Conservation (phyloP, 1,140 invertebrate species). For the Caligus rogercresseyi region DNA sequence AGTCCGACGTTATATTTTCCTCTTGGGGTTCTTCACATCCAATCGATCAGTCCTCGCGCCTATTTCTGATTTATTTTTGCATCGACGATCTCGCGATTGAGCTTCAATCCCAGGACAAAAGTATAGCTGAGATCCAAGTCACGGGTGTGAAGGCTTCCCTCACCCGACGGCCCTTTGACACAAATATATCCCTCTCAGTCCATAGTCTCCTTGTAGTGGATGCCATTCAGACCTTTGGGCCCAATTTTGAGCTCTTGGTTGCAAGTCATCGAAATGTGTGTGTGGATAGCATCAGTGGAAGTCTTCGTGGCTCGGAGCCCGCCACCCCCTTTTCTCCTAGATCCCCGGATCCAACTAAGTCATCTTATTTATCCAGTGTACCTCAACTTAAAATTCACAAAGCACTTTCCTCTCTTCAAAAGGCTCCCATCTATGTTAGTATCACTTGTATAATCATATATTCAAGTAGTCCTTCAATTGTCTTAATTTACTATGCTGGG, state of each 20-base stretch:
- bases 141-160: conserved; percentile 60
- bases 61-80: conserved; percentile 65
- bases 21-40: not conserved
- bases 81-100: conserved; percentile 73
- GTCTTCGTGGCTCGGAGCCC: conserved; percentile 70
- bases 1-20: not conserved
- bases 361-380: conserved; percentile 26
- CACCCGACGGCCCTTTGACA: conserved; percentile 48
- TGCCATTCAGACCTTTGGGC: conserved; percentile 79
- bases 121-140: conserved; percentile 58
- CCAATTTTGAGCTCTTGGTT: conserved; percentile 79
- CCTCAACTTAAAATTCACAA: not conserved
- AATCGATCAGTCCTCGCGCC: conserved; percentile 32
- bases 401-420: conserved; percentile 10
- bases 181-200: conserved; percentile 59
- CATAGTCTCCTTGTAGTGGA: conserved; percentile 80
- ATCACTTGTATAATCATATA: not conserved
- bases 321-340: conserved; percentile 55
- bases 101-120: conserved; percentile 53
- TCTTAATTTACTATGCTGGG: not conserved
- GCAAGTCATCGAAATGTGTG: conserved; percentile 84
- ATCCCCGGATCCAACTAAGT: conserved; percentile 38
- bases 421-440: not conserved
- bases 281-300: conserved; percentile 86
- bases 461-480: no score